phyloP scores from a whole-genome alignment of 1,140 invertebrate genomes.

The Eciton burchellii region DNA sequence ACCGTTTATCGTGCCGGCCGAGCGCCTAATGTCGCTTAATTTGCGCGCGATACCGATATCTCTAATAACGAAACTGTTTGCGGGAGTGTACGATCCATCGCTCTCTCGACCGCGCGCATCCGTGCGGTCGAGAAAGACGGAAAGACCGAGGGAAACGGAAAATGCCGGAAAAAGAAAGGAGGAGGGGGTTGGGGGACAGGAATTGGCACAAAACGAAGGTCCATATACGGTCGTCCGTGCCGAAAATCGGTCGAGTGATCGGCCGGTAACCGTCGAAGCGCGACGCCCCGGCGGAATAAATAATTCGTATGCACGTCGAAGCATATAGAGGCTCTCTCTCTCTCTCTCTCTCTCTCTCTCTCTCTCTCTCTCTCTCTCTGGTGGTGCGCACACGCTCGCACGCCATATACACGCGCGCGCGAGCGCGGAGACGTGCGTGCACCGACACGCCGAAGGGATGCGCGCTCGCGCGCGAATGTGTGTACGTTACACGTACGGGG shows the following conservation, averaged over 20 bases:
- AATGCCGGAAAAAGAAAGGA: conserved; percentile 13
- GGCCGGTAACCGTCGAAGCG: conserved; percentile 72
- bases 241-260: conserved; percentile 75
- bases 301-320: conserved; percentile 72
- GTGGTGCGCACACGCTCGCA: background rate
- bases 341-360: too few relatives aligned
- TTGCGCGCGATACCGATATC: conserved; percentile 30
- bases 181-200: conserved; percentile 25
- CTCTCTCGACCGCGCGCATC: background rate
- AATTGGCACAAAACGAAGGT: conserved; percentile 68
- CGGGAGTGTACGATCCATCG: conserved; percentile 10
- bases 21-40: background rate
- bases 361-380: too few relatives aligned
- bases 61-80: conserved; percentile 47
- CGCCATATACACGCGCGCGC: background rate
- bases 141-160: conserved; percentile 31
- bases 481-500: conserved; percentile 47
- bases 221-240: conserved; percentile 71
- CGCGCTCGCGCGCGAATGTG: conserved; percentile 38
- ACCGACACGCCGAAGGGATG: conserved; percentile 48
- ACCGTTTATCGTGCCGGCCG: background rate
- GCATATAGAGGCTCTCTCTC: conserved; percentile 2
- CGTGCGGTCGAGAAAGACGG: conserved; percentile 21
- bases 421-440: conserved; percentile 1
- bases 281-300: conserved; percentile 72